Percentiles rank a stretch among this genome's conserved stretches.
Conservation (phyloP, 2,888 invertebrate genomes). For the Eustalomyia histrio region DNA sequence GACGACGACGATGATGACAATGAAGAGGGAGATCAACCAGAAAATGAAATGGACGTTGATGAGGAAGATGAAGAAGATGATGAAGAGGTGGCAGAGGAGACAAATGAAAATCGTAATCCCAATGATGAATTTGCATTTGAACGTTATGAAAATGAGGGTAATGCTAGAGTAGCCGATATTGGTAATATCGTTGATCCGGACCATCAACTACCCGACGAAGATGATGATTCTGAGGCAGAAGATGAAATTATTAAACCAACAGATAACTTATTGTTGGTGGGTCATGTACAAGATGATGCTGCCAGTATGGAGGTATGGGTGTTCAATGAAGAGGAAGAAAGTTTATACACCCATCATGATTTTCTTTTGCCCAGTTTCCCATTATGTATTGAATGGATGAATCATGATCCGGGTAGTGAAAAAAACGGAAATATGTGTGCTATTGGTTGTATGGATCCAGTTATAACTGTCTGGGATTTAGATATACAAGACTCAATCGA, state of each 20-base stretch:
- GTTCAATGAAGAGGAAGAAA: constrained; percentile 92
- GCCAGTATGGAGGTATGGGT: constrained; percentile 94
- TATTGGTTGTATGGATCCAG: constrained; percentile 94
- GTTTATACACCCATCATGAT: constrained; percentile 97
- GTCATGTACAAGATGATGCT: constrained; percentile 92
- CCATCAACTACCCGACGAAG: constrained; percentile 75
- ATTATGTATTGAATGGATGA: constrained; percentile 95
- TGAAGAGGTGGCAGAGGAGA: constrained; percentile 71
- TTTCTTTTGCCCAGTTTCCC: constrained; percentile 93
- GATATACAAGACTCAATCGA: constrained; percentile 95
- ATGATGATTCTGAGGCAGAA: constrained; percentile 88
- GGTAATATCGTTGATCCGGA: constrained; percentile 78
- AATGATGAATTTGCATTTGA: constrained; percentile 87
- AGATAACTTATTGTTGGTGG: constrained; percentile 94
- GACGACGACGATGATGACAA: constrained; percentile 78
- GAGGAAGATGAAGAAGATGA: constrained; percentile 78
- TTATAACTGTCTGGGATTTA: constrained; percentile 98
- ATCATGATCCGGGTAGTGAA: constrained; percentile 88
- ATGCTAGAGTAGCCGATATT: constrained; percentile 75
- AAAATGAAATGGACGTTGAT: constrained; percentile 66
- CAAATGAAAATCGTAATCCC: constrained; percentile 76
- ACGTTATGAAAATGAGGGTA: constrained; percentile 85
- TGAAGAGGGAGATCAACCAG: constrained; percentile 56
- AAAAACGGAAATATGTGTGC: constrained; percentile 92
- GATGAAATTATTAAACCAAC: constrained; percentile 92